These are phyloP conservation scores for Acinonyx jubatus DNA, from an alignment of 2,113 vertebrate genomes.

Conservation along the genomic window DNA sequence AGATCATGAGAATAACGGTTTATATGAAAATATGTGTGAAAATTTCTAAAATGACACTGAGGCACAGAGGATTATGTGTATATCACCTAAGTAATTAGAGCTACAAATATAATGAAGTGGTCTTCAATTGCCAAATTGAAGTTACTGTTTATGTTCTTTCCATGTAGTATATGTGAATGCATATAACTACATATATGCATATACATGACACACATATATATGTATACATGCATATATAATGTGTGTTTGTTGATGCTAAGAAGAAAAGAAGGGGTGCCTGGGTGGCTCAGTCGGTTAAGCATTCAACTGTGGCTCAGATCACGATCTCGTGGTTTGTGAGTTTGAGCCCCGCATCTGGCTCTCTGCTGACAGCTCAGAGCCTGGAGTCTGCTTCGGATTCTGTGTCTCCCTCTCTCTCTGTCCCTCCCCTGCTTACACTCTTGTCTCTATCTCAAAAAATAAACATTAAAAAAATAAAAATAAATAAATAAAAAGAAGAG, in stretches of 20 bases:
- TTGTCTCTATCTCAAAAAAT: too few species aligned
- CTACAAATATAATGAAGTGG: background rate
- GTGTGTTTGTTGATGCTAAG: background rate
- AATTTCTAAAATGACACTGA: background rate
- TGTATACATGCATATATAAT: background rate
- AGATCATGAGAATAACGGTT: background rate
- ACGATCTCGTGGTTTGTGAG: too few species aligned
- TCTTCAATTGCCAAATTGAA: constrained; percentile 25
- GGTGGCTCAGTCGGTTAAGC: too few species aligned
- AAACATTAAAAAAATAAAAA: too few species aligned
- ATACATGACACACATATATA: background rate
- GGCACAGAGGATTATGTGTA: background rate
- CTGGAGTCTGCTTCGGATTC: too few species aligned
- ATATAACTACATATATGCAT: background rate
- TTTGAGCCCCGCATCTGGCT: too few species aligned
- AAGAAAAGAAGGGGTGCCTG: background rate
- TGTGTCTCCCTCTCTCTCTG: too few species aligned
- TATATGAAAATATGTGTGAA: background rate
- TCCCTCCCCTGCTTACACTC: too few species aligned
- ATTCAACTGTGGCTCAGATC: too few species aligned
- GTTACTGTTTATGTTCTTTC: background rate
- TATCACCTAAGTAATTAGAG: background rate
- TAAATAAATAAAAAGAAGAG: background rate
- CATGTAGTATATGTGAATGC: background rate
- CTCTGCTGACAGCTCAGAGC: too few species aligned